A percentile compares a stretch with the other conserved stretches of the same genome.
Evolutionary conservation across 2,888 invertebrate species (phyloP).

Genomic region (Drosophila incognita): DNA sequence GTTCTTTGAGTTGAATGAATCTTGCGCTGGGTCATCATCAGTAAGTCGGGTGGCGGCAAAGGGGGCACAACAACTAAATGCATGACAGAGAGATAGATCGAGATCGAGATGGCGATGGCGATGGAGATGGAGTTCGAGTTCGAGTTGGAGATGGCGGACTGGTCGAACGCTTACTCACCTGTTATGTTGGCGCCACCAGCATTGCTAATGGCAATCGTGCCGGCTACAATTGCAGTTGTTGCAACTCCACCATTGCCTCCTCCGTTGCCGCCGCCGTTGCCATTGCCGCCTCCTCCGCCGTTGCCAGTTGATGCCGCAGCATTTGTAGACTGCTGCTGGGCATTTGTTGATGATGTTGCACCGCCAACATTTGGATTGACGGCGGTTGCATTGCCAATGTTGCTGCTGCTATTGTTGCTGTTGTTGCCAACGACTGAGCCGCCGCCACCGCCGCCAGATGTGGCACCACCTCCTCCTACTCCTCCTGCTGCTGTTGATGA

Average conservation of each 20-base stretch:
- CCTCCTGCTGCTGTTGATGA: constrained; percentile 43
- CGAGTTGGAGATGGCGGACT: constrained; percentile 5
- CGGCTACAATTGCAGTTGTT: constrained; percentile 61
- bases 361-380: constrained; percentile 47
- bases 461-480: constrained; percentile 25
- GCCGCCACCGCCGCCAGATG: constrained; percentile 33
- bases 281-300: constrained; percentile 31
- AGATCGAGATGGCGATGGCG: not conserved
- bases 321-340: constrained; percentile 60
- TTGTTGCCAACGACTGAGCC: constrained; percentile 20
- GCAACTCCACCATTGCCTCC: constrained; percentile 54
- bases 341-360: constrained; percentile 49
- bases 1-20: not conserved
- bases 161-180: constrained; percentile 68
- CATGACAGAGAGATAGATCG: not conserved
- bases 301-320: constrained; percentile 4
- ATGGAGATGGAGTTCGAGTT: not conserved
- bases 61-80: constrained; percentile 19
- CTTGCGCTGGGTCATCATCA: constrained; percentile 20
- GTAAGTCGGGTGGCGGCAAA: constrained; percentile 5
- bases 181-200: constrained; percentile 71
- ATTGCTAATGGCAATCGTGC: constrained; percentile 61
- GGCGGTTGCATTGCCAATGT: constrained; percentile 44
- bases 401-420: constrained; percentile 38
- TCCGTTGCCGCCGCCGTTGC: constrained; percentile 22